phyloP scores from a whole-genome alignment of 2,113 vertebrate genomes.

The Scatophagus argus region DNA sequence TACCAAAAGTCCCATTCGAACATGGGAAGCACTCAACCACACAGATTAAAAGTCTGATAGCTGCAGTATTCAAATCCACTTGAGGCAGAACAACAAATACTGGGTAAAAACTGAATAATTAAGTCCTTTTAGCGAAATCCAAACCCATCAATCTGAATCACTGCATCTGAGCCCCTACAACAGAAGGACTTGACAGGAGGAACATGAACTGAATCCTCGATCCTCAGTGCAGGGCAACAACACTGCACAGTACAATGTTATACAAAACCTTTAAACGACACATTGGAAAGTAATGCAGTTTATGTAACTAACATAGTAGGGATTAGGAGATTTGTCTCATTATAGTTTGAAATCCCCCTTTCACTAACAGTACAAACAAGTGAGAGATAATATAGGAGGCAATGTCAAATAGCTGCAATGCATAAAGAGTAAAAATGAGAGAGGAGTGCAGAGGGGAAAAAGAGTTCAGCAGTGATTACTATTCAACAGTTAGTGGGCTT shows the following conservation, averaged over 20 bases:
- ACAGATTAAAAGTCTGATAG: not conserved
- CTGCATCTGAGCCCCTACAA: not conserved
- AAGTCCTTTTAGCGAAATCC: not conserved
- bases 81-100: conserved; percentile 11
- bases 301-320: conserved; percentile 10
- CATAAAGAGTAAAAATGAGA: not conserved
- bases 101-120: not conserved
- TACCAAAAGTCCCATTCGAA: not conserved
- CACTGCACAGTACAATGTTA: conserved; percentile 5
- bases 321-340: conserved; percentile 22
- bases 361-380: conserved; percentile 32
- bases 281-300: conserved; percentile 28
- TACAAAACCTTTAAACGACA: conserved; percentile 33
- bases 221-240: conserved; percentile 2
- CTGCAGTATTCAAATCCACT: not conserved
- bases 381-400: conserved; percentile 13
- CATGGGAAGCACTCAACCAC: conserved; percentile 1
- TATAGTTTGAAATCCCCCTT: conserved; percentile 1
- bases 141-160: not conserved
- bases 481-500: not conserved
- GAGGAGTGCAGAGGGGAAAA: not conserved
- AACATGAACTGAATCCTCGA: conserved; percentile 13
- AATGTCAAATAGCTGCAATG: conserved; percentile 36
- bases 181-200: conserved; percentile 15
- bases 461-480: not conserved